A percentile compares a stretch with the other conserved stretches of the same genome.
phyloP scores from a whole-genome alignment of 2,888 invertebrate species.

The Siphonodentalium dalli region DNA sequence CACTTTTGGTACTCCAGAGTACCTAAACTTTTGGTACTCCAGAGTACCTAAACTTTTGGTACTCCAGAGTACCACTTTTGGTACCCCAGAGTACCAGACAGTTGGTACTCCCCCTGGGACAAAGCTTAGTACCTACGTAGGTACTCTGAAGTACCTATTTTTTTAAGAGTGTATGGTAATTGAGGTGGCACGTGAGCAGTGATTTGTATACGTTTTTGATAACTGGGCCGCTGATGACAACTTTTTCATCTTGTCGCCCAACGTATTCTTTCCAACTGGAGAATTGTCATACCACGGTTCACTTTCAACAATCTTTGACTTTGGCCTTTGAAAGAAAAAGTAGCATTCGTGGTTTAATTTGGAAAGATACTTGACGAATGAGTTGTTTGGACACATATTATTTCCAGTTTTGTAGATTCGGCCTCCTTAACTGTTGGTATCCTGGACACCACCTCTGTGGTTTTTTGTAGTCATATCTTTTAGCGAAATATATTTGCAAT shows the following conservation, averaged over 20 bases:
- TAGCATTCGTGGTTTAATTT: conserved; percentile 10
- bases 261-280: conserved; percentile 16
- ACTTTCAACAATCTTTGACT: background rate
- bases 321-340: conserved; percentile 15
- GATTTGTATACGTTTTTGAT: conserved; percentile 21
- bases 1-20: no score
- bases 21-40: no score
- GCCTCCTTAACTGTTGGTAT: conserved; percentile 16
- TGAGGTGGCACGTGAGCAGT: conserved; percentile 22
- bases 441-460: conserved; percentile 2
- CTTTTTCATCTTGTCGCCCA: conserved; percentile 21
- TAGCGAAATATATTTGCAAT: conserved; percentile 9
- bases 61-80: no score
- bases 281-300: conserved; percentile 21
- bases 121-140: no score
- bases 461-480: conserved; percentile 21
- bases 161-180: no score
- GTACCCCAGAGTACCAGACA: no score
- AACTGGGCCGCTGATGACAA: conserved; percentile 7
- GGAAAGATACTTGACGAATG: conserved; percentile 20
- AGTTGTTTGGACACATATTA: conserved; percentile 9
- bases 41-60: no score
- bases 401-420: conserved; percentile 20
- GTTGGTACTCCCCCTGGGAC: no score
- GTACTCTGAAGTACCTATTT: no score